Percentiles rank a stretch among this genome's conserved stretches.
Conservation (phyloP, 1,140 invertebrate species). For the Pseudomyrmex gracilis region DNA sequence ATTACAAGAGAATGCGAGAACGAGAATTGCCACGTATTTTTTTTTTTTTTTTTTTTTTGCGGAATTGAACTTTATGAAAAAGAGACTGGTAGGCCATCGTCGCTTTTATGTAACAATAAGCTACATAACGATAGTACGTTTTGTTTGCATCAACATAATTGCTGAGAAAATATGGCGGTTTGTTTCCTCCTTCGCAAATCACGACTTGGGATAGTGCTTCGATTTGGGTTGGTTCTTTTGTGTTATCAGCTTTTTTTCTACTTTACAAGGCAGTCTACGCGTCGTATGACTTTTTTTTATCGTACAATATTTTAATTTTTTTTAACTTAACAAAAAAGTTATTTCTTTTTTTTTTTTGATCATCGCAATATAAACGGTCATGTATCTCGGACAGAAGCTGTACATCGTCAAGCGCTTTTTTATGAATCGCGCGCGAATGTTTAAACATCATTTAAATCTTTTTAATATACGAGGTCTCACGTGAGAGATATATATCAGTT, state of each 20-base stretch:
- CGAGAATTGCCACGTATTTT: conserved; percentile 5
- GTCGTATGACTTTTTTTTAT: conserved; percentile 36
- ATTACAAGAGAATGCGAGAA: conserved; percentile 25
- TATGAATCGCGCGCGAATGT: background rate
- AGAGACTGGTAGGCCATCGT: conserved; percentile 40
- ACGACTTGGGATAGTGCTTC: conserved; percentile 13
- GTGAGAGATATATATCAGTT: too few species aligned
- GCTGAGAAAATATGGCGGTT: conserved; percentile 22
- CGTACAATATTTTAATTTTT: conserved; percentile 46
- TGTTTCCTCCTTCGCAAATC: conserved; percentile 8
- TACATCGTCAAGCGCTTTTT: conserved; percentile 20
- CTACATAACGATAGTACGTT: conserved; percentile 27
- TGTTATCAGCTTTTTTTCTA: background rate
- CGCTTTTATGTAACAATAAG: conserved; percentile 33
- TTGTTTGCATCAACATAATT: conserved; percentile 48
- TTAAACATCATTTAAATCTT: conserved; percentile 23
- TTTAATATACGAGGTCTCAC: too few species aligned
- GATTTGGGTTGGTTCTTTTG: conserved; percentile 11
- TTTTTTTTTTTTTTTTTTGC: conserved; percentile 37
- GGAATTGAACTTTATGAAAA: conserved; percentile 33
- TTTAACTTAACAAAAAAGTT: conserved; percentile 10
- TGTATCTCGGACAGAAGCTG: conserved; percentile 25
- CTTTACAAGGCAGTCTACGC: conserved; percentile 11
- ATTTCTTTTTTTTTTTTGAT: background rate
- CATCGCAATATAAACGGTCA: background rate